Percentiles rank a stretch among this genome's conserved stretches.
Evolutionary conservation across 2,888 invertebrate species (phyloP).

Genomic region (Athripsodes cinereus): DNA sequence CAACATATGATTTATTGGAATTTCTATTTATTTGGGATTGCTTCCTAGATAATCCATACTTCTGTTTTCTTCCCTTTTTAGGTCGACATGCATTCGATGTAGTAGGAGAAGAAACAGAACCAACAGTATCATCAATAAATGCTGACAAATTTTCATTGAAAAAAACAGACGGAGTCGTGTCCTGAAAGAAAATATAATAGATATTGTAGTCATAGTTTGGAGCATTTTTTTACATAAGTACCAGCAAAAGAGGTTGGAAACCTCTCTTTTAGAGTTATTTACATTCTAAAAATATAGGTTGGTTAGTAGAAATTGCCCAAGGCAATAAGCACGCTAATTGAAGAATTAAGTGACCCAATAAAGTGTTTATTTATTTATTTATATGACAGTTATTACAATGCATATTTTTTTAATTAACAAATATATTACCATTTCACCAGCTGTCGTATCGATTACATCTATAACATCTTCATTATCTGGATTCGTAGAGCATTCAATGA

Average conservation of each 20-base stretch:
- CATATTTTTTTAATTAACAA: too few relatives aligned
- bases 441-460: too few relatives aligned
- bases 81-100: neutral
- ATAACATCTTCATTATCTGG: too few relatives aligned
- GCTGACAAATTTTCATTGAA: neutral
- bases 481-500: too few relatives aligned
- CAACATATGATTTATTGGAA: neutral
- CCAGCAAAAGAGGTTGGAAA: neutral
- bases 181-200: neutral
- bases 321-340: neutral
- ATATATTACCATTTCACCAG: too few relatives aligned
- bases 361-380: too few relatives aligned
- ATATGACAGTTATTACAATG: too few relatives aligned
- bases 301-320: neutral
- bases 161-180: neutral
- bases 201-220: neutral
- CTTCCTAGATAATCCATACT: neutral
- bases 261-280: neutral
- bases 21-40: neutral
- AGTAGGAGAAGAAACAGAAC: neutral
- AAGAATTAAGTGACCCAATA: too few relatives aligned
- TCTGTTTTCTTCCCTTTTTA: neutral
- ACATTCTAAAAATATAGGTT: neutral
- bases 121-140: neutral
- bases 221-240: neutral